phyloP scores from a whole-genome alignment of 2,113 vertebrate species.

The Spea bombifrons region DNA sequence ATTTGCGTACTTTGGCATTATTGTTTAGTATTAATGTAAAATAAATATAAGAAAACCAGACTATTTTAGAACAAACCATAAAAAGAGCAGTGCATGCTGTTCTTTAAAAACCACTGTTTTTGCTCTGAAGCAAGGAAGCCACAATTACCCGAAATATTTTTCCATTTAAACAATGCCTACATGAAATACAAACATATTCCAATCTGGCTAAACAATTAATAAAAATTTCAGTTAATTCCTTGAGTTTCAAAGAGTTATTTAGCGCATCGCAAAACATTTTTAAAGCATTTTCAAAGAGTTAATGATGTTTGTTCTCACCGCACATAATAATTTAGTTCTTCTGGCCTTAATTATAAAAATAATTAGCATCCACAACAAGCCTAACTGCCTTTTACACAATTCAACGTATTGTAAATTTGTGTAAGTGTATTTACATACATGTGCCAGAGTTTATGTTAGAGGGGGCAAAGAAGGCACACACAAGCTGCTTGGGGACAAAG shows the following conservation, averaged over 20 bases:
- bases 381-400: too few species aligned
- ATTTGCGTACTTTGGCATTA: slow-evolving; percentile 37
- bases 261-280: too few species aligned
- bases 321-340: too few species aligned
- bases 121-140: slow-evolving; percentile 19
- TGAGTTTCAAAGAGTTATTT: too few species aligned
- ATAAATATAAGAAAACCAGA: slow-evolving; percentile 30
- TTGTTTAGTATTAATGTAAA: slow-evolving; percentile 34
- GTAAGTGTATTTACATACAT: too few species aligned
- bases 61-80: slow-evolving; percentile 29
- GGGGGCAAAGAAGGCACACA: too few species aligned
- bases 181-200: not conserved
- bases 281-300: too few species aligned
- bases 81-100: slow-evolving; percentile 40
- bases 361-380: not conserved
- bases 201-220: not conserved
- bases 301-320: too few species aligned
- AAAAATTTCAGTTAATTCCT: not conserved
- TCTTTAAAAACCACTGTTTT: slow-evolving; percentile 28
- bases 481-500: too few species aligned
- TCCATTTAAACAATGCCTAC: slow-evolving; percentile 14
- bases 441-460: too few species aligned
- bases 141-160: slow-evolving; percentile 34
- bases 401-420: too few species aligned
- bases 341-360: too few species aligned